Conservation (phyloP, 1,140 invertebrate species). For the Ceratina calcarata region DNA sequence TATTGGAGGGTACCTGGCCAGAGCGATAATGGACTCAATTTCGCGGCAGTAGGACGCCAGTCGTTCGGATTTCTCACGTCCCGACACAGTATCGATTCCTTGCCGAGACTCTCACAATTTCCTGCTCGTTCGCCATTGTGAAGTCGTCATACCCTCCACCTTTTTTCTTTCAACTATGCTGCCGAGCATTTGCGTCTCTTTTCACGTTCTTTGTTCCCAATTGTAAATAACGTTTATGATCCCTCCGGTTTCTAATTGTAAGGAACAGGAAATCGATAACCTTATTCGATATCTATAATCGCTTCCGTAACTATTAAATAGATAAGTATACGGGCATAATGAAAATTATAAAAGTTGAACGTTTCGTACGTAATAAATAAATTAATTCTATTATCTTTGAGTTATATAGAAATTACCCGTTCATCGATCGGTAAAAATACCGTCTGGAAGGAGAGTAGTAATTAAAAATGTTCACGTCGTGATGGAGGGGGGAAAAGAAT, state of each 20-base stretch:
- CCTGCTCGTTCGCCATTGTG: constrained; percentile 50
- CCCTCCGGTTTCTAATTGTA: neutral
- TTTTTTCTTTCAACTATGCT: constrained; percentile 16
- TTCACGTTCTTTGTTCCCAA: constrained; percentile 15
- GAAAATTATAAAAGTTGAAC: neutral
- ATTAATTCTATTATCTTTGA: no score
- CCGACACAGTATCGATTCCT: constrained; percentile 60
- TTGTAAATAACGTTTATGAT: neutral
- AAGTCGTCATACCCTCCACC: constrained; percentile 50
- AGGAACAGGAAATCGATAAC: neutral
- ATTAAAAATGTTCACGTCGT: neutral
- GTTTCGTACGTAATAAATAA: no score
- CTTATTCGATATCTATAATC: no score
- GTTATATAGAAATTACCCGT: no score
- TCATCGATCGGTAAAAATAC: neutral
- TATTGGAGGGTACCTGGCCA: constrained; percentile 65
- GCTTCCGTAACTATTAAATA: no score
- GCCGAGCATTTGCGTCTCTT: constrained; percentile 32
- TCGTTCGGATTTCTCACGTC: constrained; percentile 61
- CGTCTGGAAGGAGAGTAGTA: neutral
- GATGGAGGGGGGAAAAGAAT: constrained; percentile 18
- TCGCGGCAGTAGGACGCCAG: constrained; percentile 54
- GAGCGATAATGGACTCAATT: constrained; percentile 71
- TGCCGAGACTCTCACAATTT: constrained; percentile 51
- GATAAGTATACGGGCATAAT: neutral